Evolutionary conservation across 2,113 vertebrate genomes (phyloP).

Genomic region (Neolamprologus sp.): DNA sequence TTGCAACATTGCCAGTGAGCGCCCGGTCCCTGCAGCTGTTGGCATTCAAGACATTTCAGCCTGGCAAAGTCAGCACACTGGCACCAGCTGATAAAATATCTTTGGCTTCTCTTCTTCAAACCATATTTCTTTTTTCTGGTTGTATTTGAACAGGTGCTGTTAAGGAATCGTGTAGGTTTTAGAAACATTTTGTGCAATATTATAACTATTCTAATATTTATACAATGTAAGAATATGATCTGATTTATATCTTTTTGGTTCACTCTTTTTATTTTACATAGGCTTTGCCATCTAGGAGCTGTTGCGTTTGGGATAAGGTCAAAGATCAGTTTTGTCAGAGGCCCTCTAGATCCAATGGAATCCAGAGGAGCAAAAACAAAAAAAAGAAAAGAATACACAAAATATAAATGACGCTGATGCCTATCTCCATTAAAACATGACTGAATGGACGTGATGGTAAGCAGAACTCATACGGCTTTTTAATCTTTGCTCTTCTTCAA

Average conservation of each 20-base stretch:
- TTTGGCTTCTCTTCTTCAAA: neutral
- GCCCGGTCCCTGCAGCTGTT: conserved; percentile 24
- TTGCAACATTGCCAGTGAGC: neutral
- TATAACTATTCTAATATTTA: neutral
- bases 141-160: neutral
- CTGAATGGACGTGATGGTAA: neutral
- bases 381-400: neutral
- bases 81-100: conserved; percentile 20
- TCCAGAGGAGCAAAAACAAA: neutral
- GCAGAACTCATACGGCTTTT: neutral
- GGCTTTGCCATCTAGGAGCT: neutral
- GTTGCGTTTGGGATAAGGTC: neutral
- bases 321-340: neutral
- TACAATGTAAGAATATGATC: neutral
- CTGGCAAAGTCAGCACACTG: conserved; percentile 6
- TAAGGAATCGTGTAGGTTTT: neutral
- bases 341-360: neutral
- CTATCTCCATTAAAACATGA: neutral
- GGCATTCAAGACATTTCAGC: neutral
- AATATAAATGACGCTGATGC: neutral
- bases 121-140: neutral
- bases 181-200: neutral
- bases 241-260: neutral
- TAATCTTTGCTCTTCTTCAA: neutral
- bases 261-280: neutral